Conservation (phyloP, 2,888 invertebrate species). For the Xanthia icteritia region DNA sequence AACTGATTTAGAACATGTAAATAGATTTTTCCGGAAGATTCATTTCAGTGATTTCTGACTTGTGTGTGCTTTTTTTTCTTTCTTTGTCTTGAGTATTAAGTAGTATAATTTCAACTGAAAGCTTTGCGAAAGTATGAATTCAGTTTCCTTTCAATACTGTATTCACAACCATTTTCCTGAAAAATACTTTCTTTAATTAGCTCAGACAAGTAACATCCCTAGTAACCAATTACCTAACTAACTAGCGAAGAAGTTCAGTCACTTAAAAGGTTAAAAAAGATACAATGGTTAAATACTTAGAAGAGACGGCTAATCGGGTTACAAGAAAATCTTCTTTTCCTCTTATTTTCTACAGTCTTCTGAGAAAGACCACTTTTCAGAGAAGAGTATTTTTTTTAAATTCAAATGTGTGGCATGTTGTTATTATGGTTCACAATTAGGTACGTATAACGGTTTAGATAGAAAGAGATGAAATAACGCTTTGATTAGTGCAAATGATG, state of each 20-base stretch:
- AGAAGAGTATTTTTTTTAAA: neutral
- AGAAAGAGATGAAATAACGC: neutral
- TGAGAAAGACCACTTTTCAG: neutral
- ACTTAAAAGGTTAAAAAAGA: conserved; percentile 43
- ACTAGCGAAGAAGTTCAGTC: conserved; percentile 45
- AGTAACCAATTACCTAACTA: conserved; percentile 43
- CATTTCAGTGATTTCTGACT: neutral
- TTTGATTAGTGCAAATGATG: neutral
- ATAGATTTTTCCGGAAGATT: neutral
- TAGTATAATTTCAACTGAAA: neutral
- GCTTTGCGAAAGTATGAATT: neutral
- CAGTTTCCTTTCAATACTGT: neutral
- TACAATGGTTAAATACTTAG: conserved; percentile 33
- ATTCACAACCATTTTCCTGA: neutral
- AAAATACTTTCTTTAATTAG: conserved; percentile 6
- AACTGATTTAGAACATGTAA: neutral
- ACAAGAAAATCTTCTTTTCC: conserved; percentile 29
- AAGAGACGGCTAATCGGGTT: conserved; percentile 38
- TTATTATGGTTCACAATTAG: neutral
- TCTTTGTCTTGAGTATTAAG: neutral
- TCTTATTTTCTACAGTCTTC: neutral
- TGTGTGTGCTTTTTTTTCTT: neutral
- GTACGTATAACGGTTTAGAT: neutral
- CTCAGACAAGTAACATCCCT: conserved; percentile 16
- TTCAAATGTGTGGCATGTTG: too few species aligned